phyloP scores from a whole-genome alignment of 2,113 vertebrate genomes.

The Phyllostomus discolor region DNA sequence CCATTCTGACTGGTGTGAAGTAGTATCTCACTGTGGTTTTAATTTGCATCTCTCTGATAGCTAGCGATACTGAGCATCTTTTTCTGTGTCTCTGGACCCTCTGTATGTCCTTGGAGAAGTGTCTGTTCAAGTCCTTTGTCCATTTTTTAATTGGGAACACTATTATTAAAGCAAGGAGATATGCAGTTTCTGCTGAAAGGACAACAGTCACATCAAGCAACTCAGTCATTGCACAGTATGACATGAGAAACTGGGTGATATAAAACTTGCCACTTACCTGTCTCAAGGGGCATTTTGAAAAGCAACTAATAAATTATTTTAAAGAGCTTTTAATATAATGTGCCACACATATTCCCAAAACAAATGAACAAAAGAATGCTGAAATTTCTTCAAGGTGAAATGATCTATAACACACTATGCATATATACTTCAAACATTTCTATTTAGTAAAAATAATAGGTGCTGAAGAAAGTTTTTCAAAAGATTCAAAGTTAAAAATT shows the following conservation, averaged over 20 bases:
- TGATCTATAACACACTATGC: not conserved
- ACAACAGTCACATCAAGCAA: not conserved
- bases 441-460: not conserved
- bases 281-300: not conserved
- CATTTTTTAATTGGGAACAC: not conserved
- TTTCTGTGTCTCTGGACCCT: too few species aligned
- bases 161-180: not conserved
- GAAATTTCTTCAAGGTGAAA: conserved; percentile 22
- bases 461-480: not conserved
- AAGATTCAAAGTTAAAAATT: not conserved
- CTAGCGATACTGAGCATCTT: too few species aligned
- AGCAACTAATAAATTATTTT: conserved; percentile 11
- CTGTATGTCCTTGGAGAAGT: too few species aligned
- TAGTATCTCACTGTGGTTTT: too few species aligned
- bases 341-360: not conserved
- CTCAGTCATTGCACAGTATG: not conserved
- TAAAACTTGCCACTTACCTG: not conserved
- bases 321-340: not conserved
- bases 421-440: not conserved
- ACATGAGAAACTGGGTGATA: not conserved
- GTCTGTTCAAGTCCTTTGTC: too few species aligned
- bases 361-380: not conserved
- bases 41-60: too few species aligned
- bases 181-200: not conserved
- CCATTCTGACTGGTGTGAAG: too few species aligned